Conservation (phyloP, 2,888 invertebrate species). For the Cheiracanthium punctorium region DNA sequence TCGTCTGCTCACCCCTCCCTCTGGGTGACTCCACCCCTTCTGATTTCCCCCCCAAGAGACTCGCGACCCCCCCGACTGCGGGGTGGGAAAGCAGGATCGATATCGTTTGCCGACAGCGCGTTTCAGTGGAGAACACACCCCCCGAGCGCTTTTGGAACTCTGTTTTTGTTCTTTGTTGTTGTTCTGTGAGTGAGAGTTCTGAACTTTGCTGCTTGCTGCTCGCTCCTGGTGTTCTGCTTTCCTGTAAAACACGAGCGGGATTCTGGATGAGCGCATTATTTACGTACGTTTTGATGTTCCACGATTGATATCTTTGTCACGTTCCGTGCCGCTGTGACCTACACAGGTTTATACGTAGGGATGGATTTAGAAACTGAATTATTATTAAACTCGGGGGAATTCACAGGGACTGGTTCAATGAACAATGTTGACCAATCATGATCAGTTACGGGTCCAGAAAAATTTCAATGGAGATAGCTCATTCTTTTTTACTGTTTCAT, state of each 20-base stretch:
- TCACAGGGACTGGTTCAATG: too few relatives aligned
- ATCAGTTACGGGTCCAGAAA: too few relatives aligned
- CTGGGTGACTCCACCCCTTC: constrained; percentile 15
- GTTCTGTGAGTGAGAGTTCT: not conserved
- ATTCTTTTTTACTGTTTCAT: too few relatives aligned
- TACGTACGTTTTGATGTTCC: too few relatives aligned
- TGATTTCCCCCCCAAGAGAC: not conserved
- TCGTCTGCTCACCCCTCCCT: constrained; percentile 54
- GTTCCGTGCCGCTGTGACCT: too few relatives aligned
- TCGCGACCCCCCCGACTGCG: not conserved
- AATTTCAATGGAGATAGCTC: too few relatives aligned
- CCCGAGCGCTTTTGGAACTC: constrained; percentile 13
- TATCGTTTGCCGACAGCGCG: constrained; percentile 52
- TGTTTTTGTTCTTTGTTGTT: not conserved
- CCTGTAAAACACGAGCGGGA: not conserved
- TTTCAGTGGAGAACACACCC: constrained; percentile 22
- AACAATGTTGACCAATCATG: too few relatives aligned
- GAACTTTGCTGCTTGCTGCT: not conserved
- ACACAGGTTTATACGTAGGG: too few relatives aligned
- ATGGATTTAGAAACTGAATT: too few relatives aligned
- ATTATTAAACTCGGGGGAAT: too few relatives aligned
- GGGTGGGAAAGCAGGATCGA: constrained; percentile 42
- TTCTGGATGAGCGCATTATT: not conserved
- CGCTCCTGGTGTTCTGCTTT: not conserved
- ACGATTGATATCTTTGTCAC: too few relatives aligned